phyloP scores from a whole-genome alignment of 92 coral and sea anemone genomes.

The Isaurus tuberculatus region DNA sequence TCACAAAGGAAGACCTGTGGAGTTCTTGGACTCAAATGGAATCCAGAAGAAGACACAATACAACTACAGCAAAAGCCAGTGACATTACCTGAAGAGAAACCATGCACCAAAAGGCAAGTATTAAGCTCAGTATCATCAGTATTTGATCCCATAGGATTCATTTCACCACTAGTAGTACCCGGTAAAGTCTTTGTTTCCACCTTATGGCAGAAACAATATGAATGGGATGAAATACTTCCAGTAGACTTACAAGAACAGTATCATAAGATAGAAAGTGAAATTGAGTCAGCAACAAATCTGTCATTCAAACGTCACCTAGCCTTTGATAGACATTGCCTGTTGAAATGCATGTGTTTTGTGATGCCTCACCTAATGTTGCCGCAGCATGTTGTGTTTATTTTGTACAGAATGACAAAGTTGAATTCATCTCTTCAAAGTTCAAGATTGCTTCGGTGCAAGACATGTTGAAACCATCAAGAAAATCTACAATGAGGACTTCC shows the following conservation, averaged over 20 bases:
- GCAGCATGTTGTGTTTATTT: constrained; percentile 61
- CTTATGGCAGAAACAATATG: constrained; percentile 58
- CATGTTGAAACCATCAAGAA: constrained; percentile 52
- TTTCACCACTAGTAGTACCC: constrained; percentile 60
- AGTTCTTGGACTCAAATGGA: constrained; percentile 39
- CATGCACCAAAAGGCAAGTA: constrained; percentile 60
- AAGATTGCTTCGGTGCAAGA: constrained; percentile 58
- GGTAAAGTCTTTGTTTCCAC: constrained; percentile 54
- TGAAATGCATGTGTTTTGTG: constrained; percentile 68
- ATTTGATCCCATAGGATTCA: constrained; percentile 64
- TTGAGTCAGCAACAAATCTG: constrained; percentile 42
- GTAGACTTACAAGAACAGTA: constrained; percentile 49
- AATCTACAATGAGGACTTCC: constrained; percentile 40
- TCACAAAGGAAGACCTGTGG: constrained; percentile 47
- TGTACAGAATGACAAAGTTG: constrained; percentile 55
- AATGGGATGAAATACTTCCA: constrained; percentile 56
- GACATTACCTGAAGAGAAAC: constrained; percentile 25
- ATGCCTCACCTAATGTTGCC: constrained; percentile 57
- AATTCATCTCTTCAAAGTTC: constrained; percentile 57
- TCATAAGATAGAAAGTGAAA: constrained; percentile 40
- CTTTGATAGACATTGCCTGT: constrained; percentile 53
- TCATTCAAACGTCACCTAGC: constrained; percentile 35
- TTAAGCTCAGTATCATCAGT: constrained; percentile 52
- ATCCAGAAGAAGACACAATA: constrained; percentile 44
- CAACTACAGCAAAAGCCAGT: constrained; percentile 43